These are phyloP conservation scores for Ceyx erithaca DNA, from an alignment of 2,797 vertebrate species.

Conservation along the genomic window DNA sequence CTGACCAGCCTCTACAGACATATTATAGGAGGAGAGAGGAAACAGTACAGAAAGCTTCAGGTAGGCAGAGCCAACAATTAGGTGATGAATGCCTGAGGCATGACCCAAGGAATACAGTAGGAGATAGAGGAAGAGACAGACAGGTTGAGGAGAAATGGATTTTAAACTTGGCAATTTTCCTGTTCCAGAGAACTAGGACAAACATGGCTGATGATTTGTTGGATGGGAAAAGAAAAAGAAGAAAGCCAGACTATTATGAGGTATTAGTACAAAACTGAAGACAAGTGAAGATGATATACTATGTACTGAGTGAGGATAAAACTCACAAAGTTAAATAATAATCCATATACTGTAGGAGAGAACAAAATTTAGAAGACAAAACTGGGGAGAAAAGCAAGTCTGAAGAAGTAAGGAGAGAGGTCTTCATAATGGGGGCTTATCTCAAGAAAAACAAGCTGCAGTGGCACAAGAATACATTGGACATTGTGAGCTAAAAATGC, in stretches of 20 bases:
- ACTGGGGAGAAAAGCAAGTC: background rate
- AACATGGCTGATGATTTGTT: background rate
- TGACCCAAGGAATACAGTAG: background rate
- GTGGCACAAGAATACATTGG: background rate
- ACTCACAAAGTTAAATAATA: background rate
- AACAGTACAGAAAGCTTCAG: background rate
- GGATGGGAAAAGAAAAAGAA: background rate
- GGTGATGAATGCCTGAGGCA: background rate
- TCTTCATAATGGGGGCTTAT: background rate
- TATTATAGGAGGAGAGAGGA: background rate
- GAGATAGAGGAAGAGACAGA: background rate
- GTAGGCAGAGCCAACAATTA: background rate
- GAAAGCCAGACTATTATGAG: background rate
- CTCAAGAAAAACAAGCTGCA: background rate
- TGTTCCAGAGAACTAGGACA: background rate
- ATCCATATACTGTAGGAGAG: background rate
- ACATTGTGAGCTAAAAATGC: background rate
- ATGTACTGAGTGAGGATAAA: background rate
- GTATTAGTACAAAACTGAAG: slow-evolving; percentile 7
- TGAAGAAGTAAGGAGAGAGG: background rate
- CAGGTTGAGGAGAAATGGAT: background rate
- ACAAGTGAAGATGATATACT: background rate
- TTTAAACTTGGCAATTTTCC: background rate
- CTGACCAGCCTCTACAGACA: background rate
- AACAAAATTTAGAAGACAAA: background rate